Conservation (phyloP, 2,888 invertebrate genomes). For the Caenorhabditis sp. region DNA sequence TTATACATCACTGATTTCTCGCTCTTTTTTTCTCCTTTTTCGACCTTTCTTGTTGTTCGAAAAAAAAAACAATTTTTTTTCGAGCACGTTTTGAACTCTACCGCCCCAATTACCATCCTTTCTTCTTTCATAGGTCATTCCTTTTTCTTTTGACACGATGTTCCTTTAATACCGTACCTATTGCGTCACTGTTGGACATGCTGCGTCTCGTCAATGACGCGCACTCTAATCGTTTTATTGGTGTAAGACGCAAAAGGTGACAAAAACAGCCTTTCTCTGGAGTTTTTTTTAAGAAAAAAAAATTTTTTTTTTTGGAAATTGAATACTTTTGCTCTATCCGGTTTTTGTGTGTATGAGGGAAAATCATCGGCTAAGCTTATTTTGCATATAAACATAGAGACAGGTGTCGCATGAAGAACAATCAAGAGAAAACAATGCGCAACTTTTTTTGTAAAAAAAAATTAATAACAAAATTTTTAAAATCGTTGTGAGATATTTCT, state of each 20-base stretch:
- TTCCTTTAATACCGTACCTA: slow-evolving; percentile 5
- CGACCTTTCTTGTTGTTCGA: not conserved
- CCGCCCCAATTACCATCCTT: slow-evolving; percentile 9
- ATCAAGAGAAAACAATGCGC: not conserved
- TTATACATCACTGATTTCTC: not conserved
- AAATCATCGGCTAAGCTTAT: not conserved
- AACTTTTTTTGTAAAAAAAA: not conserved
- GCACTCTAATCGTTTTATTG: too few relatives aligned
- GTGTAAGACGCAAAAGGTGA: not conserved
- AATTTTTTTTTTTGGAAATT: not conserved
- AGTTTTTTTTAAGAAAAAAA: not conserved
- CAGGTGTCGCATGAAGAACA: slow-evolving; percentile 1
- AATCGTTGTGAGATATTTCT: not conserved
- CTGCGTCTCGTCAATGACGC: slow-evolving; percentile 12
- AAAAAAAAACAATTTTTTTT: too few relatives aligned
- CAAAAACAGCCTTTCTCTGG: not conserved
- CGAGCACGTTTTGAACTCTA: not conserved
- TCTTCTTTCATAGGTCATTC: not conserved
- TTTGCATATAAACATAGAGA: not conserved
- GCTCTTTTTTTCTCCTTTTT: not conserved
- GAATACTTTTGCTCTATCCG: not conserved
- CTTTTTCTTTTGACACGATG: not conserved
- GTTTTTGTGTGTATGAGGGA: not conserved
- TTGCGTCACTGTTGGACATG: slow-evolving; percentile 20
- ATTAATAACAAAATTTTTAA: not conserved